Base-by-base conservation (phyloP, 2,797 vertebrate species). In the Labroides dimidiatus region DNA sequence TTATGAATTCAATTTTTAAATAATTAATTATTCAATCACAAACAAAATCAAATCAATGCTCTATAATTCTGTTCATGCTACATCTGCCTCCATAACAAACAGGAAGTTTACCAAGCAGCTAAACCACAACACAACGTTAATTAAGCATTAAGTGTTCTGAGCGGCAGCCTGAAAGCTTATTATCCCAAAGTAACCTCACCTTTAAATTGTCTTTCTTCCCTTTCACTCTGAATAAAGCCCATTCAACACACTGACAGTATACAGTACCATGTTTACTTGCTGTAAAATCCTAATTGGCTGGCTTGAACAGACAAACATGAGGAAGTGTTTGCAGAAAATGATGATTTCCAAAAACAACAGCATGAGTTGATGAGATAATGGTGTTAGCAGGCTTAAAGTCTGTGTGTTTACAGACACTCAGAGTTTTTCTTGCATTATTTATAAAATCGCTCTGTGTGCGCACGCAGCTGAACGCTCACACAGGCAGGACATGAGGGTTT, bases 311-410 rank as follows among this genome's bases (percentile, higher is more conserved):
- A 77, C 78, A 86, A 83, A 87, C 78, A 80, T 2, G 42, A 42
- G 43, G 49, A 76, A 54, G 71, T 86, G 84, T 86, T 87, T 87
- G 69, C 81, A 61, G 30, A 83, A 51, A 51, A 76, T 80, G 77
- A 89, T 86, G 57, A 78, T 82, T 67, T 86, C 53, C 58, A 66
- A 63, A 75, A 74, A 80, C 78, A 76, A 71, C 60, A 70, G 50
- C 8, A 55, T 61, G 73, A 78, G 58, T 71, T 61, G 70, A 50
- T 65, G 73, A 82, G 81, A 86, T 83, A 74, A 81, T 63, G 39
- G 36, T 63, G 47, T 81, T 54, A 63, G 74, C 27, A 8, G 78
- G 72, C 55, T 78, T 77, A 56, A 78, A 68, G 54, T 58, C 58
- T 67, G 62, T 20, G 39, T 85, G 72, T 82, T 76, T 74, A 55